A percentile compares a stretch with the other conserved stretches of the same genome.
Evolutionary conservation across 1,140 invertebrate genomes (phyloP).

Genomic region (Lepidurus couesii): DNA sequence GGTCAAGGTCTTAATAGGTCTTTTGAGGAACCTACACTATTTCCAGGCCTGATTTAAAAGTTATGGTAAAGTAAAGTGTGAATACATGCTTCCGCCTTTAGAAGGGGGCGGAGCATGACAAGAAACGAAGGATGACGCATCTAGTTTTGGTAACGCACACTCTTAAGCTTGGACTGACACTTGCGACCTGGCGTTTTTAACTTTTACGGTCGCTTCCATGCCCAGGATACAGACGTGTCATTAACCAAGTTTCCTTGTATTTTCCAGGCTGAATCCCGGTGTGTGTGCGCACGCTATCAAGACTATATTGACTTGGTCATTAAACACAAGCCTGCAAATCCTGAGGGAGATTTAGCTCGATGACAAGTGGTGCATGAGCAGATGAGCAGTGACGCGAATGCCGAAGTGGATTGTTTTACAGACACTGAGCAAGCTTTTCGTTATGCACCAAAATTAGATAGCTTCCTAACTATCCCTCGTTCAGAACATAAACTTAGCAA

Average conservation of each 20-base stretch:
- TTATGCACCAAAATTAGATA: not conserved
- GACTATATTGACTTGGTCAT: constrained; percentile 19
- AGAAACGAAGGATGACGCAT: not conserved
- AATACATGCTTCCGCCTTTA: not conserved
- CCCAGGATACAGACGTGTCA: not conserved
- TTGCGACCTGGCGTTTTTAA: not conserved
- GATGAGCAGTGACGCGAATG: not conserved
- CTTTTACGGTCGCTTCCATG: not conserved
- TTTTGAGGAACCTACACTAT: no score
- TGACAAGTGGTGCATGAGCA: not conserved
- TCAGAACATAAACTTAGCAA: not conserved
- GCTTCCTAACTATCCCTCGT: not conserved
- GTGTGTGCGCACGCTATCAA: constrained; percentile 13
- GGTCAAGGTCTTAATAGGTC: no score
- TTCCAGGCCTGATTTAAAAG: not conserved
- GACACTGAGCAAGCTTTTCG: not conserved
- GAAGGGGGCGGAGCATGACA: not conserved
- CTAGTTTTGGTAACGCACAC: not conserved
- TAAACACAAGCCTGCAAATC: not conserved
- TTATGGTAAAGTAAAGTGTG: not conserved
- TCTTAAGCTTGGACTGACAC: not conserved
- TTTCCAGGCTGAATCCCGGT: not conserved
- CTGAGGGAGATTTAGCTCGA: not conserved
- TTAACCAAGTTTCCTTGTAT: not conserved
- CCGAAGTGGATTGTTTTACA: constrained; percentile 3